Evolutionary conservation across 2,113 vertebrate species (phyloP), one percentile per base, ranked within the genome.

Genomic region (Rallus limicola): DNA sequence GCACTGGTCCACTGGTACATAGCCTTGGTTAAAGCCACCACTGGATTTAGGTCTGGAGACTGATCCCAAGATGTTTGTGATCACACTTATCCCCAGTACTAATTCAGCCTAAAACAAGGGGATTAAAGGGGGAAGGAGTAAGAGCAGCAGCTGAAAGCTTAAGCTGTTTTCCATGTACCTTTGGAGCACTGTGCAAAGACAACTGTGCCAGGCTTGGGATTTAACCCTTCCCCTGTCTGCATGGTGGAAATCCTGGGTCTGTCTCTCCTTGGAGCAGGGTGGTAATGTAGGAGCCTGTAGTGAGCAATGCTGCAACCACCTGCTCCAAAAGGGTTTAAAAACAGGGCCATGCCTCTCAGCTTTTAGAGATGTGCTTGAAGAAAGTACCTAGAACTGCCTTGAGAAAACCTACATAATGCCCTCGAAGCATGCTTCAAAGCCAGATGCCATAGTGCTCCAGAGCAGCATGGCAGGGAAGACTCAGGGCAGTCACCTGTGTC

Each of bases 181-280:
- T 72, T 64, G 58, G 48, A 85, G 56, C n/a, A 86, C 36, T 11
- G 11, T 23, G 52, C 58, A 71, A 65, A 75, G 46, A 88, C 36
- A 55, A 55, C 19, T 52, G 9, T 34, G 55, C 13, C 76, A 80
- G 16, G 31, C n/a, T 36, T 88, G 31, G 29, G 42, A 68, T 79
- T 90, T 64, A 82, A 82, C 42, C 31, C 13, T 52, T 94, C 33
- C 58, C 58, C 34, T 64, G 58, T 6, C 36, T 34, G 44, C 50
- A 46, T 13, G 34, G 28, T 62, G 44, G 21, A 92, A 89, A n/a
- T 36, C 31, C 15, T 8, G 1, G 5, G 28, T 59, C 44, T 28
- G 23, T 38, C 29, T 62, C 52, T 87, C 33, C 56, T 59, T 0
- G 0, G 25, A 77, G n/a, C 1, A 5, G 23, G 8, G 36, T 40